These are phyloP conservation scores for Heteronetta atricapilla DNA, from an alignment of 2,113 vertebrate genomes.

Conservation along the genomic window DNA sequence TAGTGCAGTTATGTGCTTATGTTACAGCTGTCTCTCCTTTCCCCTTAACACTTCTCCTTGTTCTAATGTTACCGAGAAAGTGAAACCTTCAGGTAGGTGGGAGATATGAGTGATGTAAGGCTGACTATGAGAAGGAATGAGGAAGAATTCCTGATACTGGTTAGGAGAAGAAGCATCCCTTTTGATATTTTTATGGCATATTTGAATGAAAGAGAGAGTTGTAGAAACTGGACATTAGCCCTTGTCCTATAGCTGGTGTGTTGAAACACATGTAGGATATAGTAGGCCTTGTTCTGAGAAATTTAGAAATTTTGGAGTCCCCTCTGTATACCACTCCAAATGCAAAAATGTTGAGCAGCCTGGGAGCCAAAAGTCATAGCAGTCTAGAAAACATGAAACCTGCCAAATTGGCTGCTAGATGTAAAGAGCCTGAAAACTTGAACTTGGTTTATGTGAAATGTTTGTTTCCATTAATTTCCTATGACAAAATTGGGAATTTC, in stretches of 20 bases:
- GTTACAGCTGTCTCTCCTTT: neutral
- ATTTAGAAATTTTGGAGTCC: neutral
- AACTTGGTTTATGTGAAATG: too few relatives aligned
- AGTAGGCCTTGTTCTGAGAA: neutral
- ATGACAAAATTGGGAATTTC: neutral
- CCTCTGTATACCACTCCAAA: neutral
- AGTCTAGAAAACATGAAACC: neutral
- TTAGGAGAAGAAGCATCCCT: neutral
- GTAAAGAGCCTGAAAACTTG: neutral
- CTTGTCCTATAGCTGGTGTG: neutral
- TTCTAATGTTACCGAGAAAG: neutral
- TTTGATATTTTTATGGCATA: neutral
- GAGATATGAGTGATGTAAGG: neutral
- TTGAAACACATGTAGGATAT: neutral
- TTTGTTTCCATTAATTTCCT: neutral
- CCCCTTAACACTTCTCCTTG: neutral
- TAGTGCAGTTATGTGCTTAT: neutral
- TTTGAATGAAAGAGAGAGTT: neutral
- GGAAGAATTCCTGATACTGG: neutral
- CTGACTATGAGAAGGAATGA: neutral
- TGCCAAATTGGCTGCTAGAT: neutral
- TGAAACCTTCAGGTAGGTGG: neutral
- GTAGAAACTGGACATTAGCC: neutral
- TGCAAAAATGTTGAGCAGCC: neutral
- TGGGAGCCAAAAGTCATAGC: neutral